Base-by-base conservation (phyloP, 1,140 invertebrate species). In the Cyclina sinensis region DNA sequence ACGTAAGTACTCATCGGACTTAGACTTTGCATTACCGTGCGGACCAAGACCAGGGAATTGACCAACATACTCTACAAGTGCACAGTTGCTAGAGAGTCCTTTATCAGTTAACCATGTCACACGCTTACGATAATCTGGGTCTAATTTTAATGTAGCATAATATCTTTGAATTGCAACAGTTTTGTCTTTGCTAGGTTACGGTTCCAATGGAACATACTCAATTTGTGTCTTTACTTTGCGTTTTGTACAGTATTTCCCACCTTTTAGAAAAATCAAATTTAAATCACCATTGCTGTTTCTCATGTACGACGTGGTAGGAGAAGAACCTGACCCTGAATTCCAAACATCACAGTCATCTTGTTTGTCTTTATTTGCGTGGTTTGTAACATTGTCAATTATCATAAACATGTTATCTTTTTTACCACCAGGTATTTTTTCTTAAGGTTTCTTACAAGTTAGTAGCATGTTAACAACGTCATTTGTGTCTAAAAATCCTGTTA, bases 61-160 rank as follows among this genome's bases (percentile, higher is more conserved):
- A 1, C 89, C 89, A 21, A 88, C n/a, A 70, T 91, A 91, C 57
- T 91, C 90, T 24, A 89, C 83, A n/a, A 90, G 1, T 27, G 89
- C 86, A n/a, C 81, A 30, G 18, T 39, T 70, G 27, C 81, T 76
- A 76, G 37, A 65, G 43, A 80, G 30, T 32, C 37, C 65, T 18
- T 24, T 46, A 37, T 39, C 85, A 5, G 51, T 46, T 18, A 90
- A 70, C 90, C 90, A 88, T 27, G 74, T 86, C 43, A 89, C 80
- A 9, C 87, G 85, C 54, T 89, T 90, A 73, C 86, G 88, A 70
- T 86, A 90, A 16, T 1, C 35, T 1, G 30, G 39, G 46, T 79
- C 57, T 57, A 83, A 46, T 30, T 91, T 92, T 27, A 88, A 48
- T 11, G 86, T 46, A 2, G 86, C 30, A 59, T 92, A 92, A 51